Evolutionary conservation across 2,888 invertebrate genomes (phyloP).

Genomic region (Leucophora obtusa): DNA sequence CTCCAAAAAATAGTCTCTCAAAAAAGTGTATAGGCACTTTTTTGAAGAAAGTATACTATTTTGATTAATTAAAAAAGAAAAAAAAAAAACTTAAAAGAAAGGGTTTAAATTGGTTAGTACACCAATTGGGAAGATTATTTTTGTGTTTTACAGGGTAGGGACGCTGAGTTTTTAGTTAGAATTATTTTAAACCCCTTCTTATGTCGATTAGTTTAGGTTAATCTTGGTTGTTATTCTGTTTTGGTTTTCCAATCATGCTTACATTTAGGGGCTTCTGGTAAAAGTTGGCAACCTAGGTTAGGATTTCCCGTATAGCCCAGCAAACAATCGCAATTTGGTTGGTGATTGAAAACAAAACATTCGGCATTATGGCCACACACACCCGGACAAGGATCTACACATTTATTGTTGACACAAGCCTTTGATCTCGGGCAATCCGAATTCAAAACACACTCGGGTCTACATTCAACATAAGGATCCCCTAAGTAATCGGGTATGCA

Average conservation of each 20-base stretch:
- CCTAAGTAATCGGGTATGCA: slow-evolving; percentile 84
- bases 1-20: neutral
- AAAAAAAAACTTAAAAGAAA: neutral
- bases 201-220: neutral
- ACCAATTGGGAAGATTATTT: slow-evolving; percentile 20
- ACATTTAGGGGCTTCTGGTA: slow-evolving; percentile 71
- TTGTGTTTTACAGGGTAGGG: slow-evolving; percentile 11
- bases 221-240: slow-evolving; percentile 3
- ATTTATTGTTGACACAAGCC: slow-evolving; percentile 87
- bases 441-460: slow-evolving; percentile 84
- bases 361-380: slow-evolving; percentile 90
- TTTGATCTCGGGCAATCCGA: slow-evolving; percentile 83
- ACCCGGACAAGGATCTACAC: slow-evolving; percentile 90
- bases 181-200: slow-evolving; percentile 13
- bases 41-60: neutral
- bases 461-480: slow-evolving; percentile 83
- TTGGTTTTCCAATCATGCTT: slow-evolving; percentile 70
- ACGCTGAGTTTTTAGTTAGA: neutral
- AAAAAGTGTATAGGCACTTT: neutral
- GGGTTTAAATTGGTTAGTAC: slow-evolving; percentile 2
- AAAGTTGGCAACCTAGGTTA: slow-evolving; percentile 78
- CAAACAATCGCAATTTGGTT: slow-evolving; percentile 83
- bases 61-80: too few species aligned
- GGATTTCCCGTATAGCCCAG: slow-evolving; percentile 83
- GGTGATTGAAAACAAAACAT: slow-evolving; percentile 84